A percentile compares a stretch with the other conserved stretches of the same genome.
phyloP scores from a whole-genome alignment of 2,797 vertebrate genomes.

The Thaleichthys pacificus region DNA sequence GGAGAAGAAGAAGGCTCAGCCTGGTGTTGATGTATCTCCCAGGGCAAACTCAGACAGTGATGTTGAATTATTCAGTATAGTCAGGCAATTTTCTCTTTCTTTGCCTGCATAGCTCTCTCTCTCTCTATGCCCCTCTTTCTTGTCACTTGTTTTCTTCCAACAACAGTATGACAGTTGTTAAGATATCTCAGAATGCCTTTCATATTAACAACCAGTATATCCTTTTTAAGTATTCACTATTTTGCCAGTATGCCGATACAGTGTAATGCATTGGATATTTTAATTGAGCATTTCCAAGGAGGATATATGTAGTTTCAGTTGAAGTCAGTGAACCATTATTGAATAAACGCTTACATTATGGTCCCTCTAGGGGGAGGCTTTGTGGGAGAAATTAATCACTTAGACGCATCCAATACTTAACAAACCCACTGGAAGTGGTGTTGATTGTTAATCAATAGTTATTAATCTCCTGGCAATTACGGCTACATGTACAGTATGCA shows the following conservation, averaged over 20 bases:
- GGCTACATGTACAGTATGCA: slow-evolving; percentile 30
- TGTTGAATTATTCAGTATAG: slow-evolving; percentile 61
- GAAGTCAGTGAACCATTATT: neutral
- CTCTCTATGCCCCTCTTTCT: slow-evolving; percentile 26
- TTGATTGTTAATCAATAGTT: slow-evolving; percentile 48
- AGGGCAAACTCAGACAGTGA: slow-evolving; percentile 37
- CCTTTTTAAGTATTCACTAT: slow-evolving; percentile 22
- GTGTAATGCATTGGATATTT: slow-evolving; percentile 22
- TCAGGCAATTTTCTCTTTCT: slow-evolving; percentile 42
- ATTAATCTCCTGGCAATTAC: slow-evolving; percentile 37
- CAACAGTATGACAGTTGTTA: slow-evolving; percentile 11
- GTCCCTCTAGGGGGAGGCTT: slow-evolving; percentile 3
- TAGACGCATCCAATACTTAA: slow-evolving; percentile 16
- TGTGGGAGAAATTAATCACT: neutral
- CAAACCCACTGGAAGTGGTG: slow-evolving; percentile 40
- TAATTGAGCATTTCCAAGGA: slow-evolving; percentile 17
- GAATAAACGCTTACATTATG: slow-evolving; percentile 6
- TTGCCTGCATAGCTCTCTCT: slow-evolving; percentile 45
- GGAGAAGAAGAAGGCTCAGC: slow-evolving; percentile 25
- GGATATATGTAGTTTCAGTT: neutral
- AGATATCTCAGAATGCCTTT: slow-evolving; percentile 35
- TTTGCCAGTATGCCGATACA: slow-evolving; percentile 9
- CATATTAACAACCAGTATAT: slow-evolving; percentile 1
- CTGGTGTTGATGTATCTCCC: slow-evolving; percentile 25
- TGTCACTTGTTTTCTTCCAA: slow-evolving; percentile 37